phyloP scores from a whole-genome alignment of 2,113 vertebrate species.

The Cynocephalus volans region DNA sequence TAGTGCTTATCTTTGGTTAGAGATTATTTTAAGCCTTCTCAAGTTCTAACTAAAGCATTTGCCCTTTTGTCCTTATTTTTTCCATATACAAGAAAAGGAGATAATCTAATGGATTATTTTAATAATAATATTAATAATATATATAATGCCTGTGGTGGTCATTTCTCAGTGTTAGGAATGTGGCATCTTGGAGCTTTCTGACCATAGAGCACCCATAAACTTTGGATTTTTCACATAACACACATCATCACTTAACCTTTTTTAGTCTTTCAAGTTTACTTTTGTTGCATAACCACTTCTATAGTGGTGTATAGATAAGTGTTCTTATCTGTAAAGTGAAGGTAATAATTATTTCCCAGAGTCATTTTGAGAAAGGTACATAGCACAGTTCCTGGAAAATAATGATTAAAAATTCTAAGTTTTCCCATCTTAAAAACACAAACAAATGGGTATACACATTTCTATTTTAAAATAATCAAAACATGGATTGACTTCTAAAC shows the following conservation, averaged over 20 bases:
- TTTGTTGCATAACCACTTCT: background rate
- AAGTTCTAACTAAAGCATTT: background rate
- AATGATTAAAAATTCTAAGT: background rate
- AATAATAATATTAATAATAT: background rate
- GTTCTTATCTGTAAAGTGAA: background rate
- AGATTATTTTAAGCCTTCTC: conserved; percentile 19
- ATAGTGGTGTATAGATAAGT: background rate
- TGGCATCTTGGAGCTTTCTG: background rate
- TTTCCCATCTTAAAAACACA: background rate
- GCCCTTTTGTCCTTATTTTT: background rate
- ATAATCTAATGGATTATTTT: background rate
- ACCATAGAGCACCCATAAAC: background rate
- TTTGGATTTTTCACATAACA: background rate
- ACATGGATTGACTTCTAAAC: background rate
- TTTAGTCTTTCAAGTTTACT: background rate
- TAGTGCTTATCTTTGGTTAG: background rate
- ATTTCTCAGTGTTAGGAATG: background rate
- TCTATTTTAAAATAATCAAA: background rate
- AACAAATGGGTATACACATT: background rate
- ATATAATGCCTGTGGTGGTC: background rate
- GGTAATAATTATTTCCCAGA: background rate
- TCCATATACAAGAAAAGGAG: background rate
- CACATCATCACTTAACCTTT: background rate
- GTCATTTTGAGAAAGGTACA: background rate
- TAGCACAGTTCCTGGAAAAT: background rate